Conservation (phyloP, 1,140 invertebrate species). For the Eriocheir sinensis region DNA sequence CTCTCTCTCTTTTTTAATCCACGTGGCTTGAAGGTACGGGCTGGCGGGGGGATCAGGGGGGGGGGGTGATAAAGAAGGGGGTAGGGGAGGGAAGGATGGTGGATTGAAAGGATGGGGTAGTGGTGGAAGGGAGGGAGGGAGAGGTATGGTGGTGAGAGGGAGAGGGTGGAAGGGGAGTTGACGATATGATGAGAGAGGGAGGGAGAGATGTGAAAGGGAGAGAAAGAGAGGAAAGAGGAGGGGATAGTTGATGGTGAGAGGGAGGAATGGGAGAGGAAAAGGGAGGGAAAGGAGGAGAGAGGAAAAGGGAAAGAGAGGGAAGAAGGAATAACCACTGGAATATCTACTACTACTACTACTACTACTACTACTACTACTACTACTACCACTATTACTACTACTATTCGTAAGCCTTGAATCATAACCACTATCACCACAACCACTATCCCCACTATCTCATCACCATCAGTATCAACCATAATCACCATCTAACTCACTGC, state of each 20-base stretch:
- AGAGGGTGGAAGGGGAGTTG: too few relatives aligned
- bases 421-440: background rate
- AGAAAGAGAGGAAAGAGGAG: background rate
- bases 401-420: background rate
- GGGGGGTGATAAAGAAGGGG: background rate
- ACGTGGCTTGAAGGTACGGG: background rate
- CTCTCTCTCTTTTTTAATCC: background rate
- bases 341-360: too few relatives aligned
- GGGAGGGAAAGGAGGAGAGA: background rate
- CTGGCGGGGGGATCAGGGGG: background rate
- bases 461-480: background rate
- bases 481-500: too few relatives aligned
- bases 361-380: too few relatives aligned
- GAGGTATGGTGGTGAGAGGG: background rate
- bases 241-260: background rate
- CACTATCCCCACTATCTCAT: background rate
- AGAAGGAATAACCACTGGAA: background rate
- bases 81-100: too few relatives aligned
- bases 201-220: background rate
- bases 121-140: background rate
- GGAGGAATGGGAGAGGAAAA: background rate
- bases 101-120: background rate
- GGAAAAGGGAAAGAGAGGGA: slow-evolving; percentile 51
- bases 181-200: too few relatives aligned
- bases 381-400: background rate